These are phyloP conservation scores for Drosophila funebris DNA, from an alignment of 1,140 invertebrate genomes.

Conservation along the genomic window DNA sequence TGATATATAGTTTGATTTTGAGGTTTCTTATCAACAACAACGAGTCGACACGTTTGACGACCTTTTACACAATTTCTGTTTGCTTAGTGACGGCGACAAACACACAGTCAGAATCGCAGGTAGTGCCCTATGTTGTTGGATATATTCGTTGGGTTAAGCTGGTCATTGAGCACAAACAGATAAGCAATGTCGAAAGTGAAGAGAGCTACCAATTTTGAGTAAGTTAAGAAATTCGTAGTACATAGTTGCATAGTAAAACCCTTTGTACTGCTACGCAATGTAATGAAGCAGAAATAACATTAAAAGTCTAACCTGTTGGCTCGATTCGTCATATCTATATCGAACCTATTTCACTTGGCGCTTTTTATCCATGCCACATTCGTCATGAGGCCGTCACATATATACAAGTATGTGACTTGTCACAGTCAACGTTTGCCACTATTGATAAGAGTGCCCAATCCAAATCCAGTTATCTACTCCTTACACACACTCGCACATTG, in stretches of 20 bases:
- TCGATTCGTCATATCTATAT: constrained; percentile 38
- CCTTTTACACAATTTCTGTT: constrained; percentile 71
- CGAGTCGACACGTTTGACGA: constrained; percentile 45
- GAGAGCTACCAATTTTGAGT: background rate
- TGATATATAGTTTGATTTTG: constrained; percentile 33
- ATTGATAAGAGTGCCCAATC: constrained; percentile 74
- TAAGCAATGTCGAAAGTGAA: background rate
- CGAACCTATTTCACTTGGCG: constrained; percentile 27
- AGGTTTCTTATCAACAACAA: constrained; percentile 52
- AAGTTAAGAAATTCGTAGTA: background rate
- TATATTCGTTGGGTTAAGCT: background rate
- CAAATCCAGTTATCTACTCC: constrained; percentile 72
- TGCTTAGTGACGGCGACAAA: constrained; percentile 27
- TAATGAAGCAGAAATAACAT: background rate
- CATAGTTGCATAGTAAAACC: background rate
- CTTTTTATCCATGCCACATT: constrained; percentile 54
- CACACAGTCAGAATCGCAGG: background rate
- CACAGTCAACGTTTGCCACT: constrained; percentile 36
- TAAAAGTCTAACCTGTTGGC: constrained; percentile 45
- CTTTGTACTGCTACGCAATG: background rate
- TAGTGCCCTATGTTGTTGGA: background rate
- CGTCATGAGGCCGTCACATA: constrained; percentile 62
- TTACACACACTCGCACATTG: constrained; percentile 29
- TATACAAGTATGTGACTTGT: constrained; percentile 20
- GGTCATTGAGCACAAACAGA: background rate